Evolutionary conservation across 2,113 vertebrate genomes (phyloP).

Genomic region (Microtus montanus): DNA sequence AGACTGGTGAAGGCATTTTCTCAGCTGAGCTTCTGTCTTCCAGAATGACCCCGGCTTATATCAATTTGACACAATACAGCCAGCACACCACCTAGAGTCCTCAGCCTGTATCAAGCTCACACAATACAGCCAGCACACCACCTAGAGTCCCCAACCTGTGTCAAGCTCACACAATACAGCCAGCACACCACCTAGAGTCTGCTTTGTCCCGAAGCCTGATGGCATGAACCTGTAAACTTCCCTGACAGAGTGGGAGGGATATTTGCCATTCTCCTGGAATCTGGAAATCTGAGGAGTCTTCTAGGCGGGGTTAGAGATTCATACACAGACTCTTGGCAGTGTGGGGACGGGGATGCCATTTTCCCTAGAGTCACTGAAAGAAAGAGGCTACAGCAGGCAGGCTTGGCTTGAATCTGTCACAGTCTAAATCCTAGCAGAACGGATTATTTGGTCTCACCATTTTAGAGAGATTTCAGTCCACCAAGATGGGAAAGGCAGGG

Average conservation of each 20-base stretch:
- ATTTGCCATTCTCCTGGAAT: background rate
- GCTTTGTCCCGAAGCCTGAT: background rate
- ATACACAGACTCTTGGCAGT: background rate
- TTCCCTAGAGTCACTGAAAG: background rate
- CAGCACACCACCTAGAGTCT: background rate
- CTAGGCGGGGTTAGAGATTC: background rate
- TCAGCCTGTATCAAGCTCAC: fast-evolving
- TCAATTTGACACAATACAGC: background rate
- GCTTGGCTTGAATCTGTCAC: background rate
- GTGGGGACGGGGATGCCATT: fast-evolving
- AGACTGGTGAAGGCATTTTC: background rate
- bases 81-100: background rate
- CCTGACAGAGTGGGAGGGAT: background rate
- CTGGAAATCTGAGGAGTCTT: background rate
- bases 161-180: background rate
- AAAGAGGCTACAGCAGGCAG: background rate
- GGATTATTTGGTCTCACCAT: background rate
- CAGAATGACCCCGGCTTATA: background rate
- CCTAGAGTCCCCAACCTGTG: no score
- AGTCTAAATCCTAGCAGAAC: background rate
- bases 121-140: background rate
- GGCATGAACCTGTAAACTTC: background rate
- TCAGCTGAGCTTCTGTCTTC: background rate
- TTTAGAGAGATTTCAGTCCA: background rate
- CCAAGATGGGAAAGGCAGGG: background rate